Percentiles rank a stretch among this genome's conserved stretches.
phyloP scores from a whole-genome alignment of 2,888 invertebrate species.

The Epinotia ramella region DNA sequence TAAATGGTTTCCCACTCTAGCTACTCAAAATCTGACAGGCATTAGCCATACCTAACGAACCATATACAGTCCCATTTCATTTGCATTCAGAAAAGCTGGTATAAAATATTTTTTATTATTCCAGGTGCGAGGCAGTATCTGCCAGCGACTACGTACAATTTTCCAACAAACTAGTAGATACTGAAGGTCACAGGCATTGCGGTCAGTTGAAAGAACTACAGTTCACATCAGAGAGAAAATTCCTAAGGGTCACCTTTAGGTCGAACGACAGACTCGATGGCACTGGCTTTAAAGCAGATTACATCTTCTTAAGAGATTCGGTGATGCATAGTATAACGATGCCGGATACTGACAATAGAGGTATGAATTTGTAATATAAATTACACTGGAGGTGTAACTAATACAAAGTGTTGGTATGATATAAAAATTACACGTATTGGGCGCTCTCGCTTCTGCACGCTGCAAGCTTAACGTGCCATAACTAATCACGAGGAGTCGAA shows the following conservation, averaged over 20 bases:
- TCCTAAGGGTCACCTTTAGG: constrained; percentile 96
- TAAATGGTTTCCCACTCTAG: neutral
- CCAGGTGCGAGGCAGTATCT: constrained; percentile 94
- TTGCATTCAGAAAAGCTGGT: neutral
- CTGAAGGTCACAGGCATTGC: constrained; percentile 93
- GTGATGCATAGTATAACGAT: constrained; percentile 82
- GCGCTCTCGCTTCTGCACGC: too few species aligned
- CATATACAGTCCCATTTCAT: neutral
- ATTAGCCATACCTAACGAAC: constrained; percentile 19
- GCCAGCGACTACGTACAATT: constrained; percentile 98
- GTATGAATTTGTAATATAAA: constrained; percentile 50
- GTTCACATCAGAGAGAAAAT: constrained; percentile 94
- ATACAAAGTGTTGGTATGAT: too few species aligned
- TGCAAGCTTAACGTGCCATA: too few species aligned
- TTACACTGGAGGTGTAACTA: too few species aligned
- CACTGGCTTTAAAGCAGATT: constrained; percentile 96
- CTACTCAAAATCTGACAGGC: neutral
- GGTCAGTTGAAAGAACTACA: constrained; percentile 92
- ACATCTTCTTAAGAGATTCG: constrained; percentile 91
- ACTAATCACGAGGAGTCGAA: too few species aligned
- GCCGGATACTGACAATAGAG: constrained; percentile 64
- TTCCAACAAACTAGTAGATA: constrained; percentile 95
- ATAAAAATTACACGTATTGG: too few species aligned
- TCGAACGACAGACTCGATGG: constrained; percentile 97
- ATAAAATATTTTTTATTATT: constrained; percentile 50